Conservation (phyloP, 2,113 vertebrate genomes). For the Megalops atlanticus region DNA sequence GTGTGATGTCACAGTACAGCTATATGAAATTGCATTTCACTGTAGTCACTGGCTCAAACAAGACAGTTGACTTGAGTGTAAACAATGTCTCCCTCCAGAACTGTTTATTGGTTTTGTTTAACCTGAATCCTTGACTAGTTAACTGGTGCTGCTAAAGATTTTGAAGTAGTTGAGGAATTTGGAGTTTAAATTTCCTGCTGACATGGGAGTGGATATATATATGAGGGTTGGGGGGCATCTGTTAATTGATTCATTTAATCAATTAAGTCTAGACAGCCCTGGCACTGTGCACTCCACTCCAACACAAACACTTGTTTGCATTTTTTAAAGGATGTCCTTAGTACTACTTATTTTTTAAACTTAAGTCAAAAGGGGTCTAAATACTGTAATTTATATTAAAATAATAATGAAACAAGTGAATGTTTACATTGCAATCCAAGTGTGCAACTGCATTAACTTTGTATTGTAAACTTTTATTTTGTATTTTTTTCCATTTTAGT, state of each 20-base stretch:
- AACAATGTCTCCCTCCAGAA: background rate
- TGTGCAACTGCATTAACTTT: constrained; percentile 51
- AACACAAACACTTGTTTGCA: constrained; percentile 31
- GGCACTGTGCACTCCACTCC: constrained; percentile 17
- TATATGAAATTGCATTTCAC: constrained; percentile 10
- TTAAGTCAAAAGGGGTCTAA: constrained; percentile 32
- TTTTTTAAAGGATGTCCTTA: constrained; percentile 23
- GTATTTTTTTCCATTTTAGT: constrained; percentile 44
- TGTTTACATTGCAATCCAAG: constrained; percentile 68
- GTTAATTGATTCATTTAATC: constrained; percentile 16
- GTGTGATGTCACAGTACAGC: background rate
- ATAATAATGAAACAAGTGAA: constrained; percentile 51
- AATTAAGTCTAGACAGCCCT: constrained; percentile 14
- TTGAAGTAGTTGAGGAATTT: constrained; percentile 38
- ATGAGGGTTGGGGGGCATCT: background rate
- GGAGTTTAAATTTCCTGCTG: constrained; percentile 20
- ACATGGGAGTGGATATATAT: background rate
- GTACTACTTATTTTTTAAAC: constrained; percentile 28
- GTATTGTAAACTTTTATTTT: constrained; percentile 44
- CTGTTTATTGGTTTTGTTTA: background rate
- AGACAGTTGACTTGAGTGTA: background rate
- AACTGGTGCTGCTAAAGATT: constrained; percentile 57
- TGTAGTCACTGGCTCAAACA: background rate
- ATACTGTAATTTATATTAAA: constrained; percentile 57
- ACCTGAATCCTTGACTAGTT: constrained; percentile 31